Evolutionary conservation across 2,797 vertebrate genomes (phyloP), one percentile per base, ranked within the genome.

Genomic region (Epinephelus malabaricus): DNA sequence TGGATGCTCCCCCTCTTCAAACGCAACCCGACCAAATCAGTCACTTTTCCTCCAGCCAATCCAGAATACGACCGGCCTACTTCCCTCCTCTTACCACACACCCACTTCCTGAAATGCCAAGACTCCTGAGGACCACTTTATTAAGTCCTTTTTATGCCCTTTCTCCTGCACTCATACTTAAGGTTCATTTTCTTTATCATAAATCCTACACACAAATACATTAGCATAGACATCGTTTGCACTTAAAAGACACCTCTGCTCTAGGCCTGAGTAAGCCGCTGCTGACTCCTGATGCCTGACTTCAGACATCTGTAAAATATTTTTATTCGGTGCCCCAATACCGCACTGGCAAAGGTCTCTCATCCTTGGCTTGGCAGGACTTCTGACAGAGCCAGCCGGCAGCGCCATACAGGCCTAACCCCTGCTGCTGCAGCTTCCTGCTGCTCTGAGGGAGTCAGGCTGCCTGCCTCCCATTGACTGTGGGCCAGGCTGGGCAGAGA

Each of bases 221-320:
- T 78, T 69, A 56, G 59, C 68, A 82, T 61, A 66, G 61, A 76
- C 30, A 76, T 56, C 10, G 21, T 81, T 80, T 80, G 73, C 73
- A 82, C 75, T 81, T 85, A 60, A 78, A 83, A 82, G 66, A 69
- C 75, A 76, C 65, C 79, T 73, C 61, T 74, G 69, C 73, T 78
- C 47, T 67, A 47, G 65, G 66, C 59, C 66, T 0, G 56, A 82
- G 83, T 58, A 77, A 70, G 76, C 78, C 58, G 69, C 72, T 74
- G 63, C 87, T 77, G 88, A 83, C 89, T 93, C 88, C 80, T 53
- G 67, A 78, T 76, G 87, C 79, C 91, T 92, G 89, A 89, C 89
- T 94, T 94, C 89, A 93, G 90, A 95, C 93, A 95, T 93, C 93
- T 95, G 95, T 92, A 95, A 95, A 94, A 94, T 93, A 95, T 95